phyloP scores from a whole-genome alignment of 1,140 invertebrate species.

The Leptopilina clavipes region DNA sequence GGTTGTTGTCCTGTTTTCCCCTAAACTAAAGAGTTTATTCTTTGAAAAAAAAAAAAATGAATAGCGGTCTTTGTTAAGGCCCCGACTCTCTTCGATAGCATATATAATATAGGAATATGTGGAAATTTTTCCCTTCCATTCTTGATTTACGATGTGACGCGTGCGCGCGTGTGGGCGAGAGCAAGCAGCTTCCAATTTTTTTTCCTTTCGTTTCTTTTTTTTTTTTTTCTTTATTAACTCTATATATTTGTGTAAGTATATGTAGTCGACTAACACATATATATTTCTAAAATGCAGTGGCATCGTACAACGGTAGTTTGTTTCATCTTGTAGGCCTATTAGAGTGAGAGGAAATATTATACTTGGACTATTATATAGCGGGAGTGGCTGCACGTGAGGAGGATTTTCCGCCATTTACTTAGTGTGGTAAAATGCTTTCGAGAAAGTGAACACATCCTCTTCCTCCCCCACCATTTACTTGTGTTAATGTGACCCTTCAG shows the following conservation, averaged over 20 bases:
- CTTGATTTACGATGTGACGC: constrained; percentile 18
- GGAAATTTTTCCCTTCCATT: constrained; percentile 13
- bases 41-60: background rate
- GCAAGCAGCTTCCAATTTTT: background rate
- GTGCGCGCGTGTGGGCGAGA: constrained; percentile 13
- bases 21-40: constrained; percentile 11
- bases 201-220: background rate
- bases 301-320: constrained; percentile 24
- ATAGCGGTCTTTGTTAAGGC: background rate
- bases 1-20: background rate
- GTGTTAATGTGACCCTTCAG: too few relatives aligned
- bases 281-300: constrained; percentile 14
- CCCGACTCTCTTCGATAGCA: background rate
- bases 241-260: background rate
- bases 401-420: constrained; percentile 5
- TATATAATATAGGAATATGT: constrained; percentile 2
- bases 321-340: background rate
- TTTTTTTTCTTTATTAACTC: background rate
- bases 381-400: background rate
- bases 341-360: background rate
- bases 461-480: too few relatives aligned
- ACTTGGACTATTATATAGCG: background rate
- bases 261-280: background rate
- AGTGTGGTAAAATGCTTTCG: too few relatives aligned
- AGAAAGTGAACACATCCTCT: too few relatives aligned